phyloP scores from a whole-genome alignment of 1,140 invertebrate genomes.

The Pseudomyrmex gracilis region DNA sequence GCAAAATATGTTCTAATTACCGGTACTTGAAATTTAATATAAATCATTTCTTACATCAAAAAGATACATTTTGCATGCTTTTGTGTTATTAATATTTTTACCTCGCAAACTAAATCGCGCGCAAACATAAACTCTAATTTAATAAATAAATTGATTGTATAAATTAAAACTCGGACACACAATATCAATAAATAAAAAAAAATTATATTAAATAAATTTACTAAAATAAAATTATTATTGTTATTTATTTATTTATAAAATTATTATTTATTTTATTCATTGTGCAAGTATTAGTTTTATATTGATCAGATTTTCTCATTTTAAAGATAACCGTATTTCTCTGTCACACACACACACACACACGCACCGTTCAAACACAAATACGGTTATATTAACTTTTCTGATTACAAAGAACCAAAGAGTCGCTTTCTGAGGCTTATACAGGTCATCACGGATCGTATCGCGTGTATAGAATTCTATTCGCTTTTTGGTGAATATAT shows the following conservation, averaged over 20 bases:
- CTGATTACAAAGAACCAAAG: neutral
- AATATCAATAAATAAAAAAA: neutral
- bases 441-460: neutral
- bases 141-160: too few relatives aligned
- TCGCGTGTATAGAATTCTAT: neutral
- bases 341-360: too few relatives aligned
- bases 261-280: too few relatives aligned
- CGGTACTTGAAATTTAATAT: slow-evolving; percentile 43
- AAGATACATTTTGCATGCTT: neutral
- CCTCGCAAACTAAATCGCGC: neutral
- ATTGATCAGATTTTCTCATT: too few relatives aligned
- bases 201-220: neutral
- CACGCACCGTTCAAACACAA: too few relatives aligned
- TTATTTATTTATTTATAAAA: neutral
- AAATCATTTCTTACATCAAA: neutral
- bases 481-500: neutral
- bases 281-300: too few relatives aligned
- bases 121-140: neutral
- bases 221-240: neutral
- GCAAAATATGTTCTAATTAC: slow-evolving; percentile 31
- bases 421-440: neutral
- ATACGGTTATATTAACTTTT: neutral
- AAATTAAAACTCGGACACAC: neutral
- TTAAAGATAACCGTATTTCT: neutral
- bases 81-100: neutral